Evolutionary conservation across 2,797 vertebrate species (phyloP).

Genomic region (Streptopelia turtur): DNA sequence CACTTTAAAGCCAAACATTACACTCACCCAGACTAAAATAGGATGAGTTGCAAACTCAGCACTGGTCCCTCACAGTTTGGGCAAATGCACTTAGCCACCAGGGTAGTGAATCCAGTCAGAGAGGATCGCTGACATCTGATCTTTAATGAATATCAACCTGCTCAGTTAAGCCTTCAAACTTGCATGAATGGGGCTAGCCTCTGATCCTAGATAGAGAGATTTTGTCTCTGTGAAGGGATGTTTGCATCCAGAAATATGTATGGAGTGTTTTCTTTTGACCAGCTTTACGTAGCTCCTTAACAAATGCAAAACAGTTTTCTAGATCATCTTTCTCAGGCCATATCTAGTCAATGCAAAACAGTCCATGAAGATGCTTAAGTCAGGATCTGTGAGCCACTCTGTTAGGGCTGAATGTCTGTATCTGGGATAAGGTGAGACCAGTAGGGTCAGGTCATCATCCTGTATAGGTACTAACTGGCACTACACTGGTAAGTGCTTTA

Average conservation of each 20-base stretch:
- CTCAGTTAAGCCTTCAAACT: background rate
- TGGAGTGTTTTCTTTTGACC: background rate
- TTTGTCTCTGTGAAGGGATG: background rate
- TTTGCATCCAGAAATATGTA: background rate
- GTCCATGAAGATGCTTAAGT: background rate
- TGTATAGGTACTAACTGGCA: background rate
- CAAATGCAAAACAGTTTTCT: background rate
- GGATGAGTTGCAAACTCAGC: background rate
- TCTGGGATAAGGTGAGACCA: background rate
- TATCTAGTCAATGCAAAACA: background rate
- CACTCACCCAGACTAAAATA: background rate
- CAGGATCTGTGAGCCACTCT: background rate
- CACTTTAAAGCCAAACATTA: background rate
- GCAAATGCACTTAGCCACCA: background rate
- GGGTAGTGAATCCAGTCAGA: background rate
- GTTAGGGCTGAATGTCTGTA: background rate
- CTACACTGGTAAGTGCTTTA: background rate
- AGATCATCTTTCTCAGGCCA: background rate
- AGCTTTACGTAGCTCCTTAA: background rate
- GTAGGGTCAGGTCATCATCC: background rate
- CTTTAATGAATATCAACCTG: background rate
- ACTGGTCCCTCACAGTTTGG: background rate
- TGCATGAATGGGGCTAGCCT: background rate
- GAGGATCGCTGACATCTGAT: accelerated
- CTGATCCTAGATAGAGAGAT: background rate